Percentiles rank a stretch among this genome's conserved stretches.
Conservation (phyloP, 2,888 invertebrate species). For the Chrysomela aeneicollis region DNA sequence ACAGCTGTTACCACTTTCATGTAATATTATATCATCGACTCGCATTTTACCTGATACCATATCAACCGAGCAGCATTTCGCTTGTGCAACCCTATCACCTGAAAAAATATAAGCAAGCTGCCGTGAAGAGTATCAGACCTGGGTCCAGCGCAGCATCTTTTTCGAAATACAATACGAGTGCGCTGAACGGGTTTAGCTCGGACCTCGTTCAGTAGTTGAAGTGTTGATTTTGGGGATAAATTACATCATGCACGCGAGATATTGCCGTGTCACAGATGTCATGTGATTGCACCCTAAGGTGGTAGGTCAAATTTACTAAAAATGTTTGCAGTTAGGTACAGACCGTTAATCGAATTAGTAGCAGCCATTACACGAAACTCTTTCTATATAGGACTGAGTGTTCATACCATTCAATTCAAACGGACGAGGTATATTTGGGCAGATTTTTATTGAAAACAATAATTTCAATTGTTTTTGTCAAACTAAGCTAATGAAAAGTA, state of each 20-base stretch:
- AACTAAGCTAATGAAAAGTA: no score
- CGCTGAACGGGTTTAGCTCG: neutral
- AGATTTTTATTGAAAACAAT: no score
- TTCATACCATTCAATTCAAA: no score
- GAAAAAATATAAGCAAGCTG: slow-evolving; percentile 49
- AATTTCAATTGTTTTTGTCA: no score
- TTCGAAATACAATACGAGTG: neutral
- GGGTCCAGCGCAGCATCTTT: slow-evolving; percentile 38
- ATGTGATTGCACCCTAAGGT: no score
- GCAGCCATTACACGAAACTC: no score
- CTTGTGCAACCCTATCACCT: slow-evolving; percentile 39
- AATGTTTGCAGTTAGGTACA: no score
- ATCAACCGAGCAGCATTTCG: neutral
- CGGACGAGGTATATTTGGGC: no score
- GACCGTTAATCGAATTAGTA: no score
- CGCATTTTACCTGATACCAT: neutral
- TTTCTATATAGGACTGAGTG: no score
- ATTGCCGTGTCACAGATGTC: neutral
- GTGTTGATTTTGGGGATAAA: neutral
- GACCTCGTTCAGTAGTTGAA: neutral
- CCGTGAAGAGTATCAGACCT: slow-evolving; percentile 39
- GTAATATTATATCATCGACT: slow-evolving; percentile 10
- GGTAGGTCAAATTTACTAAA: no score
- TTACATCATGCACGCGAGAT: neutral
- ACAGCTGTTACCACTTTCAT: slow-evolving; percentile 15